phyloP scores from a whole-genome alignment of 2,797 vertebrate genomes.

The Labeo calbasu region DNA sequence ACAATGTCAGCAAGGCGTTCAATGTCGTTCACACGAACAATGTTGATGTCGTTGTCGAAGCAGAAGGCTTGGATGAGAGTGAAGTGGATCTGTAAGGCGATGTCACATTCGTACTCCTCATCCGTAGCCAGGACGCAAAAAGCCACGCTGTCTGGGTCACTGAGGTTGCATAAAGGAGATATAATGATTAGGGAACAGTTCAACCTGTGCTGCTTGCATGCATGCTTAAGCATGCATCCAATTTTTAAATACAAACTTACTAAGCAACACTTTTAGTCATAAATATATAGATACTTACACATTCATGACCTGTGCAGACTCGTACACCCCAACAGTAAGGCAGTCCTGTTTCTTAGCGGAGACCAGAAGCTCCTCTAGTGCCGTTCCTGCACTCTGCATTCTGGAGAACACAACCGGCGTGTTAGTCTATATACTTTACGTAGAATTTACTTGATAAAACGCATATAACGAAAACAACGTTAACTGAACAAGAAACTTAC shows the following conservation, averaged over 20 bases:
- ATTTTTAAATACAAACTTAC: no score
- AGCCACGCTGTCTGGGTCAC: conserved; percentile 94
- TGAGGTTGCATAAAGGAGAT: conserved; percentile 62
- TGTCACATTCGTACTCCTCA: conserved; percentile 92
- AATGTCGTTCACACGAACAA: conserved; percentile 91
- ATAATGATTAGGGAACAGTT: conserved; percentile 26
- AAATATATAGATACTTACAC: conserved; percentile 84
- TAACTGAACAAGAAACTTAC: conserved; percentile 70
- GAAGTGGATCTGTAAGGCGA: conserved; percentile 97
- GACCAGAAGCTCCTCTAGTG: conserved; percentile 88
- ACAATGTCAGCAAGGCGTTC: conserved; percentile 87
- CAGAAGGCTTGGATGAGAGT: conserved; percentile 98
- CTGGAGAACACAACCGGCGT: conserved; percentile 69
- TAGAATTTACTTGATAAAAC: neutral
- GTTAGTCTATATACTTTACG: neutral
- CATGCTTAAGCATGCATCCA: neutral
- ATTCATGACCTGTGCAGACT: conserved; percentile 97
- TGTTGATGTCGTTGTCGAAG: conserved; percentile 97
- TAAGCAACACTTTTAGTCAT: neutral
- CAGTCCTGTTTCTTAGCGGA: conserved; percentile 92
- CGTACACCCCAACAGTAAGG: conserved; percentile 95
- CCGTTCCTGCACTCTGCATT: conserved; percentile 90
- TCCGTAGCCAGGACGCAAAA: conserved; percentile 94
- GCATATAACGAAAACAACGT: neutral
- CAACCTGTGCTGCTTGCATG: neutral